Percentiles rank a stretch among this genome's conserved stretches.
Evolutionary conservation across 2,797 vertebrate genomes (phyloP).

Genomic region (Cirrhinus mrigala): DNA sequence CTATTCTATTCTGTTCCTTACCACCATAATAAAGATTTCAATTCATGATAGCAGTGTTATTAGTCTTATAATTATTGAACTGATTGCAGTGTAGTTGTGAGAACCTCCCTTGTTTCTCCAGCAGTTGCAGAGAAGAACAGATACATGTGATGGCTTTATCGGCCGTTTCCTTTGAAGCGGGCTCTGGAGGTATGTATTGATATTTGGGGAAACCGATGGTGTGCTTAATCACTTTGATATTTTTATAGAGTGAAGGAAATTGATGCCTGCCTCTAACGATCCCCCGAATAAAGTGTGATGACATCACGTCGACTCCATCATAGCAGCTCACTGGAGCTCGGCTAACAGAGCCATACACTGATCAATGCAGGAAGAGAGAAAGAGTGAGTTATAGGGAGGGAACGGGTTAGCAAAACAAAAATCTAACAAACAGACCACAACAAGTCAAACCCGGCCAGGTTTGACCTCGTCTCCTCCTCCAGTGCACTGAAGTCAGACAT

Average conservation of each 20-base stretch:
- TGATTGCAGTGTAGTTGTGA: constrained; percentile 5
- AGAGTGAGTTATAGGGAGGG: background rate
- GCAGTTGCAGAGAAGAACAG: constrained; percentile 18
- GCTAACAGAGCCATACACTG: constrained; percentile 34
- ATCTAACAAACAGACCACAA: constrained; percentile 27
- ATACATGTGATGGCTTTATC: constrained; percentile 47
- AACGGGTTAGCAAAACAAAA: background rate
- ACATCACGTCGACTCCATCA: constrained; percentile 77
- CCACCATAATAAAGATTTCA: background rate
- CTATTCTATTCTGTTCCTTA: background rate
- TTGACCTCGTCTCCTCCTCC: constrained; percentile 46
- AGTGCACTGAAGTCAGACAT: constrained; percentile 51
- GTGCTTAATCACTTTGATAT: constrained; percentile 77
- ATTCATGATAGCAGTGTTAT: background rate
- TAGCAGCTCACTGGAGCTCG: constrained; percentile 59
- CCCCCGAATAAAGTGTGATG: constrained; percentile 72
- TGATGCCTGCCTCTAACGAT: constrained; percentile 64
- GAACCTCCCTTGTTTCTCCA: constrained; percentile 6
- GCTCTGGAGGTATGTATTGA: constrained; percentile 76
- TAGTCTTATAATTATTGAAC: constrained; percentile 2
- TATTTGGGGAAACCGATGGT: constrained; percentile 71
- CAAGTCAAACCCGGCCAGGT: constrained; percentile 42
- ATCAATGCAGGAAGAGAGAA: constrained; percentile 13
- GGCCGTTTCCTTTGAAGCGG: constrained; percentile 72
- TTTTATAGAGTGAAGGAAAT: constrained; percentile 74